Evolutionary conservation across 2,888 invertebrate species (phyloP), one percentile per base, ranked within the genome.

Genomic region (Entomobrya proxima): DNA sequence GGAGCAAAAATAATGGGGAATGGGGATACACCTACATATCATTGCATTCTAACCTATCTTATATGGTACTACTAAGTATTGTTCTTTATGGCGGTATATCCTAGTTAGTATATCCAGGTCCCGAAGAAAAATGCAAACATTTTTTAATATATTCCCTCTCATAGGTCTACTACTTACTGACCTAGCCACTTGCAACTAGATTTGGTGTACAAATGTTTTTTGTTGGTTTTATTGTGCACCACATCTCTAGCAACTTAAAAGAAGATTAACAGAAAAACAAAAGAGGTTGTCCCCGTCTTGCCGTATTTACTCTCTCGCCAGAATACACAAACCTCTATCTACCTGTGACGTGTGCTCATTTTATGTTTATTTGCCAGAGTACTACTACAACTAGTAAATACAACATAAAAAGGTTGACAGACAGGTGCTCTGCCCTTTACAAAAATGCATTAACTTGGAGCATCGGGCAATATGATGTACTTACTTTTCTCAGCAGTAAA

Each of bases 151-250:
- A 21, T 30, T 67, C 30, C 1, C 30, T 1, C 64, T 9, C n/a
- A 47, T 30, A n/a, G 13, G 2, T 15, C 30, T 58, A 77, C 61
- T 64, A 47, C 61, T 58, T 44, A 81, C 81, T 81, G 81, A 81
- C 81, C 81, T 81, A 74, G 81, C 58, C 81, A 81, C 61, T 74
- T 79, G 64, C 35, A 64, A 64, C 9, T 37, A 32, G 35, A 35
- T 30, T 64, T 21, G 35, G 32, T 18, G 64, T n/a, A n/a, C n/a
- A n/a, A 18, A 32, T 64, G 30, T 30, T 64, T 35, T 64, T 64
- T 11, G 30, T 64, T 64, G 35, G 32, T 27, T n/a, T n/a, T n/a
- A 32, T 13, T 13, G 15, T 47, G 15, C 47, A 2, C 5, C 15
- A 2, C 64, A 35, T 4, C 35, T 35, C 9, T 21, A 9, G 30